Evolutionary conservation across 2,113 vertebrate genomes (phyloP).

Genomic region (Oenanthe oenanthe): DNA sequence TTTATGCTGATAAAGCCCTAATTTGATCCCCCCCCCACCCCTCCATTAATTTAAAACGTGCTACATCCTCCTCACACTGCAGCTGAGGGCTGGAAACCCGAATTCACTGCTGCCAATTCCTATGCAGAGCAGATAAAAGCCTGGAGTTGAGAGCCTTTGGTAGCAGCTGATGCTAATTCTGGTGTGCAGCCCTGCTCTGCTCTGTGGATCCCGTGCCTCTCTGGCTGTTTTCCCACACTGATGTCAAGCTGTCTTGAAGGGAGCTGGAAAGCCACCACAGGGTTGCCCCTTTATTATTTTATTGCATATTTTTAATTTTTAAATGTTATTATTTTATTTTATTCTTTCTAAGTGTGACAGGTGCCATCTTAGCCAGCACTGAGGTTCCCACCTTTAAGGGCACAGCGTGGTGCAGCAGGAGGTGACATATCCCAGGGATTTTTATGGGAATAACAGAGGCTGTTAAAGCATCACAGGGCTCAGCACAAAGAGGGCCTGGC

Average conservation of each 20-base stretch:
- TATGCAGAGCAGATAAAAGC: neutral
- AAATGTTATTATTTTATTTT: neutral
- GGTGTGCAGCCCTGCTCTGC: neutral
- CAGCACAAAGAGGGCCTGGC: neutral
- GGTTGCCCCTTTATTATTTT: neutral
- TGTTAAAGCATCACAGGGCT: neutral
- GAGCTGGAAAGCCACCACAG: neutral
- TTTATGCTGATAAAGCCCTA: conserved; percentile 29
- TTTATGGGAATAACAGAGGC: neutral
- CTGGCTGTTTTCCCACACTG: neutral
- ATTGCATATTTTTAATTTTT: too few species aligned
- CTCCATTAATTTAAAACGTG: neutral
- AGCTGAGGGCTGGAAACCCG: neutral
- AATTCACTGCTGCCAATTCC: neutral
- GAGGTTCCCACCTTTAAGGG: neutral
- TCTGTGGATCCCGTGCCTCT: neutral
- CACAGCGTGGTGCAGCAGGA: neutral
- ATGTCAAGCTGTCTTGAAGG: neutral
- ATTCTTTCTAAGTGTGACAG: neutral
- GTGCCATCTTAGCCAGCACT: neutral
- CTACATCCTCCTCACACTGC: neutral
- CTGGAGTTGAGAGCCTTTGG: neutral
- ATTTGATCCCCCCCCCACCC: neutral
- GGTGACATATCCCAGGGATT: neutral
- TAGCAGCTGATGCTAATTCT: neutral